Base-by-base conservation (phyloP, 2,113 vertebrate genomes). In the Tyto alba region DNA sequence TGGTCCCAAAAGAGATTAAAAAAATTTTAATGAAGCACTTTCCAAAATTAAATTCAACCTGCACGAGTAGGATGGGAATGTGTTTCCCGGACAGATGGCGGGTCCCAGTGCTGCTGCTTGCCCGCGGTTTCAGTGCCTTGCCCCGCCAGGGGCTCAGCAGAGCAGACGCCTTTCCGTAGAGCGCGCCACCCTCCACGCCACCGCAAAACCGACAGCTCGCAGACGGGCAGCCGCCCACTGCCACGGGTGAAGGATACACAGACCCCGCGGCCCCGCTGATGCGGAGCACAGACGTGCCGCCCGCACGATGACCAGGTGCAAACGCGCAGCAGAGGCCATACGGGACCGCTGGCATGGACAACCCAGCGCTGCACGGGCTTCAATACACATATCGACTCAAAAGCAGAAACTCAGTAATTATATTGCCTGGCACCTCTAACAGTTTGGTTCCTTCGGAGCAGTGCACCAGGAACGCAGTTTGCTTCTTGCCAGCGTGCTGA, bases 201-300 rank as follows among this genome's bases (percentile, higher is more conserved):
- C 13, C 1, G 1, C 23, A 55, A 69, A 59, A 3, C 9, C 1
- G 0, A 32, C 30, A 23, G 43, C 52, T 68, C 27, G 43, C 27
- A 32, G 36, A 53, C 34, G 34, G 11, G 52, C 64, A 67, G 47
- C 38, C 43, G 18, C 25, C 27, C 47, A 5, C 10, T 16, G 29
- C 13, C 8, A 36, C 0, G 5, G 12, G 53, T 23, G 48, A 63
- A 50, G 27, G 50, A 20, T 12, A n/a, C 34, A 16, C 21, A 40
- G 32, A 45, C 12, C 32, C 62, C 59, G 13, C 19, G 38, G 30
- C 10, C 40, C 30, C 50, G 26, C 9, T 0, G 0, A 21, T 26
- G 23, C 38, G 30, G 55, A 59, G 8, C 16, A 23, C 3, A 0
- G 36, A 16, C 1, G 4, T 19, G 29, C 34, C 0, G 0, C 71